Percentiles rank a stretch among this genome's conserved stretches.
phyloP scores from a whole-genome alignment of 2,888 invertebrate genomes.

The Cataglyphis livida region DNA sequence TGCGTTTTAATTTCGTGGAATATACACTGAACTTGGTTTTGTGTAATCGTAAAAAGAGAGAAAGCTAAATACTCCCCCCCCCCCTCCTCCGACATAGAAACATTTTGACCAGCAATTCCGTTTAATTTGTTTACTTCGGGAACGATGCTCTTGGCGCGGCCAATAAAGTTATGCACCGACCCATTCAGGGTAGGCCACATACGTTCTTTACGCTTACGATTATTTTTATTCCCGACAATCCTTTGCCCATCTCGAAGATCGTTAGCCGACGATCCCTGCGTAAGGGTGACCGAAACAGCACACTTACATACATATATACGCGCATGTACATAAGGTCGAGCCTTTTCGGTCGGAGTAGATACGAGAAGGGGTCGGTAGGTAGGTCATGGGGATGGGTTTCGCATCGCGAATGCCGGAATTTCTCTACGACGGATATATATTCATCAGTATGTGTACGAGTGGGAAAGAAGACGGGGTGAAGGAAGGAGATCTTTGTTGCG shows the following conservation, averaged over 20 bases:
- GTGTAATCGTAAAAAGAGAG: background rate
- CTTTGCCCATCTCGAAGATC: slow-evolving; percentile 48
- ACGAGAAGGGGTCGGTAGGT: slow-evolving; percentile 29
- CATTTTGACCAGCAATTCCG: background rate
- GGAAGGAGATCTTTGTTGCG: slow-evolving; percentile 82
- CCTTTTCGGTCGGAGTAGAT: slow-evolving; percentile 38
- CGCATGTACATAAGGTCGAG: slow-evolving; percentile 38
- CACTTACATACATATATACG: background rate
- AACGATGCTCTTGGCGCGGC: slow-evolving; percentile 8
- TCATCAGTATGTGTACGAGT: slow-evolving; percentile 62
- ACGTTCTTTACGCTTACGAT: slow-evolving; percentile 40
- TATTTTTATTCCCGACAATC: slow-evolving; percentile 52
- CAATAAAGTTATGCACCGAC: slow-evolving; percentile 30
- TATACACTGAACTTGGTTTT: background rate
- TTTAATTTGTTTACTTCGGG: slow-evolving; percentile 19
- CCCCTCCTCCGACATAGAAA: background rate
- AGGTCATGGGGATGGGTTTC: slow-evolving; percentile 49
- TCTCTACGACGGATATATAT: slow-evolving; percentile 61
- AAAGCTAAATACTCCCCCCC: background rate
- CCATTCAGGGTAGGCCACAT: slow-evolving; percentile 11
- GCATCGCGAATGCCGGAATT: slow-evolving; percentile 74
- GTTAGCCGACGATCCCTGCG: slow-evolving; percentile 35
- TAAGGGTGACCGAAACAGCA: slow-evolving; percentile 12
- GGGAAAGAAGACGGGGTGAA: slow-evolving; percentile 53
- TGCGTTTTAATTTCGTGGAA: background rate